Evolutionary conservation across 1,140 invertebrate genomes (phyloP), one percentile per base, ranked within the genome.

Genomic region (Philopotamus ludificatus): DNA sequence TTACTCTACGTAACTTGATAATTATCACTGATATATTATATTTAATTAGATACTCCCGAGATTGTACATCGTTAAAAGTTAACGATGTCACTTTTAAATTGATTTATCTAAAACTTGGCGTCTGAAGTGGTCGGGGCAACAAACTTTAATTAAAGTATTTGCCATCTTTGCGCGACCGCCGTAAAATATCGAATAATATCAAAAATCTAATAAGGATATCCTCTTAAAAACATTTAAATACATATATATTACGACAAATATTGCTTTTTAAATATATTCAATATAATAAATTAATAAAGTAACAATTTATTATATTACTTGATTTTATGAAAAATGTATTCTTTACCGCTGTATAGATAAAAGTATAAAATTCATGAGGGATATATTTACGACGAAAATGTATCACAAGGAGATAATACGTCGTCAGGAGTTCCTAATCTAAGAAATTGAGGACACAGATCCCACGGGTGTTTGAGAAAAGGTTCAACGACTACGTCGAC

Each of bases 31-130:
- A n/a, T n/a, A n/a, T n/a, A n/a, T n/a, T 34, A 9, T 55, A 55
- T 55, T 55, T 25, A 55, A 55, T 55, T 55, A 55, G 51, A 26
- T 34, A 25, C 28, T 53, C 21, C 12, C 10, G 55, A 16, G 41
- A 44, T 58, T 42, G 55, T 16, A n/a, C n/a, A 41, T 58, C 39
- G 21, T 58, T 58, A 58, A 58, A 58, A 58, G 55, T 58, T 58
- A 12, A 4, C 20, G 15, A 21, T 4, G 44, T 7, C 44, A 58
- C 21, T 58, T 58, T 58, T 58, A 58, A 58, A 58, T 58, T 58
- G 41, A 58, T 58, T 58, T 42, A 42, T 42, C 23, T 41, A 28
- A 39, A 58, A 22, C n/a, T 34, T 25, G 50, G 51, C 1, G 26
- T 55, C 51, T 55, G 51, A 55, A 55, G 51, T 55, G 26, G 28